Base-by-base conservation (phyloP, 1,140 invertebrate genomes). In the Heterodera carotae region DNA sequence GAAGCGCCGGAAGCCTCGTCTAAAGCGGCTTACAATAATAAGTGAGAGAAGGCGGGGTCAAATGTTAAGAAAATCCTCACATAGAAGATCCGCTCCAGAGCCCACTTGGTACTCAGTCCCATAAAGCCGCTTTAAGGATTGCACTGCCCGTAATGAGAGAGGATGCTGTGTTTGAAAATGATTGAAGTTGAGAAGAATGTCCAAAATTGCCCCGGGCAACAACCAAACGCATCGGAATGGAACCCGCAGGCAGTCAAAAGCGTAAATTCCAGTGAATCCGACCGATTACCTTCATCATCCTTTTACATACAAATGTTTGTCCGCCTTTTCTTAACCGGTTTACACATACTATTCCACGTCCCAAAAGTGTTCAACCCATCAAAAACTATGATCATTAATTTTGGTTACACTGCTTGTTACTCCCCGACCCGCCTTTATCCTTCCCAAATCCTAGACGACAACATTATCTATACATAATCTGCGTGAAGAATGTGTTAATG, bases 81-180 rank as follows among this genome's bases (percentile, higher is more conserved):
- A 87, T 69, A 88, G 79, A 27, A 87, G 75, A 75, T 86, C 86
- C 66, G 85, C 85, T 27, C 85, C 85, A 31, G 85, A 87, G 18
- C 85, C 85, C 39, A 88, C 86, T 64, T 69, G 64, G 75, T 87
- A 87, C 68, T 87, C 83, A 18, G 86, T 88, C 10, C 85, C 87
- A 72, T 88, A 86, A 43, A 87, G 67, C 66, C 79, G 71, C 48
- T 82, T 75, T n/a, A 87, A 71, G 18, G 86, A 85, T 66, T 86
- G 85, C 1, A 82, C 82, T 3, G 85, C 85, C 56, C 74, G 62
- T 27, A 87, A 33, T 43, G 85, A 83, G 22, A 87, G 73, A 22
- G 85, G 85, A 67, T 36, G 56, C 68, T 81, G n/a, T 66, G 64
- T 31, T 66, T 6, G 39, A 12, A 66, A 66, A 66, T 12, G 29